Evolutionary conservation across 2,797 vertebrate genomes (phyloP).

Genomic region (Numenius phaeopus): DNA sequence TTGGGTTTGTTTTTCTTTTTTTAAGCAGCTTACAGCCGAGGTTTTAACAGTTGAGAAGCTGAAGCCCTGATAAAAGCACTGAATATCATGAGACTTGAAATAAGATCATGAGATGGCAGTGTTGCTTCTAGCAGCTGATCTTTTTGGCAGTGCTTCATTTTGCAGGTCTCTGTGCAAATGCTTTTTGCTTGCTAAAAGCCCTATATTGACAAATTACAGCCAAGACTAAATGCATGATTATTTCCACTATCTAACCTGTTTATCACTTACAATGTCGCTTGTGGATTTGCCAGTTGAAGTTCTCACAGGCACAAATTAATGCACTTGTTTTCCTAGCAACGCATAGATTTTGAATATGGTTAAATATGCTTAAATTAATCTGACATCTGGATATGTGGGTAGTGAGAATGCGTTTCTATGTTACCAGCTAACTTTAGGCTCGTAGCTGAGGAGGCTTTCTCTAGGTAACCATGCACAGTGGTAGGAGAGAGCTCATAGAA

Average conservation of each 20-base stretch:
- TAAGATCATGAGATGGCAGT: slow-evolving; percentile 74
- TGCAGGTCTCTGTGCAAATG: slow-evolving; percentile 26
- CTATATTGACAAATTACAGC: slow-evolving; percentile 14
- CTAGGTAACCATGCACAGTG: background rate
- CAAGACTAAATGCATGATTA: slow-evolving; percentile 38
- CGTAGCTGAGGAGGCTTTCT: slow-evolving; percentile 13
- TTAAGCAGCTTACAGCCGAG: background rate
- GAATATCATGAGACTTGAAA: slow-evolving; percentile 43
- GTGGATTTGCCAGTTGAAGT: slow-evolving; percentile 34
- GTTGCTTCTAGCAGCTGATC: slow-evolving; percentile 67
- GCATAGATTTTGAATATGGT: background rate
- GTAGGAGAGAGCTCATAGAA: background rate
- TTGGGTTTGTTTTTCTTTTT: background rate
- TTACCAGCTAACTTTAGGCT: slow-evolving; percentile 65
- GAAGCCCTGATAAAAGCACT: background rate
- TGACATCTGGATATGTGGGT: slow-evolving; percentile 70
- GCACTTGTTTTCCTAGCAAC: slow-evolving; percentile 15
- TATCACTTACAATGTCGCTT: background rate
- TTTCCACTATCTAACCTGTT: slow-evolving; percentile 62
- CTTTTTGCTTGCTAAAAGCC: slow-evolving; percentile 29
- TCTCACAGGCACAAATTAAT: background rate
- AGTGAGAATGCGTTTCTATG: slow-evolving; percentile 66
- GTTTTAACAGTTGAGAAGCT: background rate
- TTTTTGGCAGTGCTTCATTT: slow-evolving; percentile 50
- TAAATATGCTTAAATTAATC: slow-evolving; percentile 42